phyloP scores from a whole-genome alignment of 1,140 invertebrate species.

The Mercenaria mercenaria region DNA sequence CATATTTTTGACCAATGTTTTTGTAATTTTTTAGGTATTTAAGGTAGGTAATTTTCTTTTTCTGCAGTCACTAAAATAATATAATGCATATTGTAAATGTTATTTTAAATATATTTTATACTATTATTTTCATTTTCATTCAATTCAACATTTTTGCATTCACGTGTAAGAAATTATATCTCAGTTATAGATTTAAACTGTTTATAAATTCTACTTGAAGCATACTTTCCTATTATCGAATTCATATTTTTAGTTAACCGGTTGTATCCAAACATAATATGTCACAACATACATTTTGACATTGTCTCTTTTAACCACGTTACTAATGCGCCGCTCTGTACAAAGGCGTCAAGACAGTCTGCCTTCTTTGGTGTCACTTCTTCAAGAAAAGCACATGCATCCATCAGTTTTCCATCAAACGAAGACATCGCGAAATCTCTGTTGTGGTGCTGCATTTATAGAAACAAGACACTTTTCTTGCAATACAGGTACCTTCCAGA shows the following conservation, averaged over 20 bases:
- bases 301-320: conserved; percentile 79
- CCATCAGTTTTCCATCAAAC: conserved; percentile 70
- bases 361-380: conserved; percentile 66
- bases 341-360: conserved; percentile 74
- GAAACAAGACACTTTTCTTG: too few relatives aligned
- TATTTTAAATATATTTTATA: too few relatives aligned
- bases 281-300: conserved; percentile 56
- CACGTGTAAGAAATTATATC: too few relatives aligned
- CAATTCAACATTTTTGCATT: too few relatives aligned
- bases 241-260: too few relatives aligned
- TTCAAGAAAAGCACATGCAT: conserved; percentile 66
- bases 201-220: too few relatives aligned
- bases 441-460: not conserved
- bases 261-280: too few relatives aligned
- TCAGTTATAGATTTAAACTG: too few relatives aligned
- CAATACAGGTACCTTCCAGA: too few relatives aligned
- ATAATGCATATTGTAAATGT: too few relatives aligned
- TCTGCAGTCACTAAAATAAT: not conserved
- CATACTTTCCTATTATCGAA: too few relatives aligned
- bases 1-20: not conserved
- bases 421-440: conserved; percentile 41
- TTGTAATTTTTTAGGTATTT: not conserved
- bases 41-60: not conserved
- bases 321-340: conserved; percentile 71
- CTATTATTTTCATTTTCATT: too few relatives aligned